Conservation (phyloP, 2,113 vertebrate species). For the Sigmodon hispidus region DNA sequence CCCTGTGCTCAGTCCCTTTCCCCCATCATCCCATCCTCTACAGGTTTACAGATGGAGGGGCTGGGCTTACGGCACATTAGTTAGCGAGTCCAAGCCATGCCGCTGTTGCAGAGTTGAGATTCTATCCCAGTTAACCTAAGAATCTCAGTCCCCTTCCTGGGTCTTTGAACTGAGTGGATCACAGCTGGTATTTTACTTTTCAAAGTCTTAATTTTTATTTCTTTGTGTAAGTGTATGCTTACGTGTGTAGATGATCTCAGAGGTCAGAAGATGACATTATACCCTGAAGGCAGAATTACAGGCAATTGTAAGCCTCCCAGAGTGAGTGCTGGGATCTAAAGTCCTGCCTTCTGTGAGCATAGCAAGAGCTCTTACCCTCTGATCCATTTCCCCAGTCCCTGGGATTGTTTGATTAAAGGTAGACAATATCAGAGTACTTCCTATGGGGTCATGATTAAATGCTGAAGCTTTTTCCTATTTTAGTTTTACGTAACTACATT, state of each 20-base stretch:
- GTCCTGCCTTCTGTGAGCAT: neutral
- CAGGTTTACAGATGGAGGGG: neutral
- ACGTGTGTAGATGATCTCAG: neutral
- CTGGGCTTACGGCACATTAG: neutral
- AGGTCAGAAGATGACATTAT: neutral
- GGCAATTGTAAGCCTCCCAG: neutral
- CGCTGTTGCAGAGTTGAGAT: neutral
- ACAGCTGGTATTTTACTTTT: neutral
- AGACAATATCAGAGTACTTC: neutral
- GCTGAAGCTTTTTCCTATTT: neutral
- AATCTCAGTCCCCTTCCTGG: neutral
- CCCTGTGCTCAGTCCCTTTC: neutral
- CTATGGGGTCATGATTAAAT: neutral
- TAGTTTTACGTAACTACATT: neutral
- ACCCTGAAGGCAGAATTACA: neutral
- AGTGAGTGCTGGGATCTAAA: neutral
- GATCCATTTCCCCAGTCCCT: neutral
- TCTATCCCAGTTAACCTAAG: neutral
- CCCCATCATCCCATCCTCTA: neutral
- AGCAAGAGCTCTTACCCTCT: neutral
- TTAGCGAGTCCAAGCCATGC: neutral
- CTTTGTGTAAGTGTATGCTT: neutral
- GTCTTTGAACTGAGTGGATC: neutral
- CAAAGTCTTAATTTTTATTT: neutral
- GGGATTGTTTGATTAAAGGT: neutral